Base-by-base conservation (phyloP, 2,797 vertebrate species). In the Poeciliopsis turneri region DNA sequence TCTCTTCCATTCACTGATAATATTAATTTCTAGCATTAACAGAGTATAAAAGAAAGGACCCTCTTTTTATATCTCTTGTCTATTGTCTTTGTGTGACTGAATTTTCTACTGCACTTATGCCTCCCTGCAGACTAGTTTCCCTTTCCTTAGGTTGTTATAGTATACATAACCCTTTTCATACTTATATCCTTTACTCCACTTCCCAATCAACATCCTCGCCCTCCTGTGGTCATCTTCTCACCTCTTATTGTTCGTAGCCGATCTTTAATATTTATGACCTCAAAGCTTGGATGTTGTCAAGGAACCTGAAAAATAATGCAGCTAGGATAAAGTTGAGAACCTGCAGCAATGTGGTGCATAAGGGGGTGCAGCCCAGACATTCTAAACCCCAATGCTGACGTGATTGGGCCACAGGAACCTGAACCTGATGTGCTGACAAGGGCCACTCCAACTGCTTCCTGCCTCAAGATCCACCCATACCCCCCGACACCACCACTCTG, bases 391-490 rank as follows among this genome's bases (percentile, higher is more conserved):
- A 95, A 97, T 94, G 88, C 84, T 96, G 96, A 95, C 96, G 89
- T 96, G 94, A 97, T 97, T 97, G 96, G 88, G 90, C 92, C 84
- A 93, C 95, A 97, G 97, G 96, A 97, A 97, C 94, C 93, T 89
- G 90, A 95, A 96, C 89, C 95, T 96, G 96, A 96, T 95, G 92
- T 94, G 92, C 90, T 95, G 96, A 97, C 96, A 96, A 94, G 94
- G 90, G 88, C 46, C 18, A 85, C 93, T 93, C 80, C 78, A 66
- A 84, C 94, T 92, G 93, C 92, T 96, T 96, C 95, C 95, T 95
- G 95, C 86, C 91, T 93, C 84, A 73, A 86, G 86, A 89, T 88
- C 84, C 87, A 91, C 85, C 72, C 87, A 89, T 79, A 83, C 80
- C 76, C 84, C 89, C 82, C 57, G 76, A 90, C 72, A 86, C 84